Evolutionary conservation across 2,113 vertebrate genomes (phyloP).

Genomic region (Megaceryle torquata): DNA sequence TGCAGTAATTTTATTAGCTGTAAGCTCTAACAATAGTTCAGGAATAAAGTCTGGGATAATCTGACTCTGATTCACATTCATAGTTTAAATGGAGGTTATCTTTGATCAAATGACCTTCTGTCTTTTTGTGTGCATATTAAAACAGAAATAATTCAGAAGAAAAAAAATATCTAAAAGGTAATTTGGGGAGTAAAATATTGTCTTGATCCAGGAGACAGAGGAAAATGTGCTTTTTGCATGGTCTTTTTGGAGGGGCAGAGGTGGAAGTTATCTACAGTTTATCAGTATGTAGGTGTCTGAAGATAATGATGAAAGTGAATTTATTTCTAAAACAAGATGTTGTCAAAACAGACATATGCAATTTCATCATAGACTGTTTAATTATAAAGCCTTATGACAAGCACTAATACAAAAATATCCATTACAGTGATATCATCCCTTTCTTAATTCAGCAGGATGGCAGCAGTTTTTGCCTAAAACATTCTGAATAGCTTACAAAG

Average conservation of each 20-base stretch:
- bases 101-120: not conserved
- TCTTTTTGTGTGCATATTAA: not conserved
- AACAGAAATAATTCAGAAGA: not conserved
- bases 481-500: constrained; percentile 11
- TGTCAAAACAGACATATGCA: not conserved
- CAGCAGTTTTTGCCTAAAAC: not conserved
- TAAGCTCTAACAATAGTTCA: not conserved
- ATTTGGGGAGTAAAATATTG: not conserved
- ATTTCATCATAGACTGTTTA: constrained; percentile 12
- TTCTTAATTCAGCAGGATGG: not conserved
- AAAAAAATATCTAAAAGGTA: not conserved
- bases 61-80: not conserved
- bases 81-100: not conserved
- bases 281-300: not conserved
- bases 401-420: constrained; percentile 3
- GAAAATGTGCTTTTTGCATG: not conserved
- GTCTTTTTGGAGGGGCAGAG: not conserved
- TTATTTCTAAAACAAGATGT: constrained; percentile 36
- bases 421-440: constrained; percentile 17
- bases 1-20: not conserved
- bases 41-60: not conserved
- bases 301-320: constrained; percentile 34
- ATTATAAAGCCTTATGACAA: not conserved
- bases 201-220: not conserved
- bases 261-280: not conserved